These are phyloP conservation scores for Heliconius nattereri DNA, from an alignment of 1,140 invertebrate species.

Conservation along the genomic window DNA sequence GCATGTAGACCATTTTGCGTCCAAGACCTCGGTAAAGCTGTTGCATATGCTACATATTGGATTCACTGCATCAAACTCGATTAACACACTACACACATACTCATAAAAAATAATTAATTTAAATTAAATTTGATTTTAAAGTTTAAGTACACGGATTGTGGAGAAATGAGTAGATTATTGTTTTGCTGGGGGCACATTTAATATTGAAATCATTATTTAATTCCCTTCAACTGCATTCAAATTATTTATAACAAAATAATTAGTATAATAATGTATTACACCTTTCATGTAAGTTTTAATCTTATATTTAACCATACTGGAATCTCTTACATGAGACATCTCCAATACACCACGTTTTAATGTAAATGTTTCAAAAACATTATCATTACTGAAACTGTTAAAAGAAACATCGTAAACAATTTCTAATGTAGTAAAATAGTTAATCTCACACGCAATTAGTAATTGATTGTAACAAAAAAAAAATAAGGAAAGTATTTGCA, in stretches of 20 bases:
- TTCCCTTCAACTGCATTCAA: no score
- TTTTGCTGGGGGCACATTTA: background rate
- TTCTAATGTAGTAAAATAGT: background rate
- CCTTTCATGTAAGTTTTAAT: no score
- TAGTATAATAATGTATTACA: no score
- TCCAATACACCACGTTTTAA: background rate
- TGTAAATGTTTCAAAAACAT: slow-evolving; percentile 12
- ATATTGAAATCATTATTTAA: background rate
- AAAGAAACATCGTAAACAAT: background rate
- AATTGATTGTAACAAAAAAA: background rate
- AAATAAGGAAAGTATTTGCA: background rate
- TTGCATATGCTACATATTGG: background rate
- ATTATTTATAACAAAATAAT: no score
- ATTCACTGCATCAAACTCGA: background rate
- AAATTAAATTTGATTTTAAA: background rate
- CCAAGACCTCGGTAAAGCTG: background rate
- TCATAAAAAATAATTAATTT: slow-evolving; percentile 4
- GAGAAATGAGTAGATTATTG: background rate
- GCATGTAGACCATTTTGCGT: background rate
- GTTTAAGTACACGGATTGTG: background rate
- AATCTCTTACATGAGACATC: no score
- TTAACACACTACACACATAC: background rate
- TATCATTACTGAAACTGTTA: background rate
- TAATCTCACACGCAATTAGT: background rate
- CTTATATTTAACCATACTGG: no score